Evolutionary conservation across 2,888 invertebrate genomes (phyloP).

Genomic region (Aspidapion aeneum): DNA sequence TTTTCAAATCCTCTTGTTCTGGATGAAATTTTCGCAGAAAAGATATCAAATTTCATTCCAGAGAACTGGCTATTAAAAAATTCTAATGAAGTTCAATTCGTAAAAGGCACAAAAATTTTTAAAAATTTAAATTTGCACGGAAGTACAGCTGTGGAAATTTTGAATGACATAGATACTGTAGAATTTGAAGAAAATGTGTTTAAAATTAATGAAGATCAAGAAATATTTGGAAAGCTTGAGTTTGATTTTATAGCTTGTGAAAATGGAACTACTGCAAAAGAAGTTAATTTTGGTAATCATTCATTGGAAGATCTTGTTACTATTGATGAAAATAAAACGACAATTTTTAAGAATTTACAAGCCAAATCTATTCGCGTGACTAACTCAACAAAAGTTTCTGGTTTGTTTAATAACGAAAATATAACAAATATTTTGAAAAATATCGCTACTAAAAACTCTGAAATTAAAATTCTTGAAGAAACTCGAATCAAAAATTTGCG

Average conservation of each 20-base stretch:
- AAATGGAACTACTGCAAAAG: not conserved
- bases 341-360: not conserved
- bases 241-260: not conserved
- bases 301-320: not conserved
- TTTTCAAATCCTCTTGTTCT: not conserved
- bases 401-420: slow-evolving; percentile 35
- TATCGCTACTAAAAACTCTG: slow-evolving; percentile 33
- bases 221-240: not conserved
- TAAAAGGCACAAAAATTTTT: not conserved
- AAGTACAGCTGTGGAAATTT: not conserved
- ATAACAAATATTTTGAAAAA: slow-evolving; percentile 39
- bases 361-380: not conserved
- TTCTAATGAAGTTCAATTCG: not conserved
- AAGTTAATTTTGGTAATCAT: not conserved
- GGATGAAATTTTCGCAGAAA: not conserved
- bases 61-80: not conserved
- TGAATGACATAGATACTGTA: not conserved
- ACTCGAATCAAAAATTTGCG: slow-evolving; percentile 37
- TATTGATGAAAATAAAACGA: not conserved
- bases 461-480: slow-evolving; percentile 28
- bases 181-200: not conserved
- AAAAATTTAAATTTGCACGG: not conserved
- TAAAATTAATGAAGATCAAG: not conserved
- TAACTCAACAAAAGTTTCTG: slow-evolving; percentile 21
- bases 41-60: not conserved